These are phyloP conservation scores for Coryphaenoides rupestris DNA, from an alignment of 2,113 vertebrate genomes.

Conservation along the genomic window DNA sequence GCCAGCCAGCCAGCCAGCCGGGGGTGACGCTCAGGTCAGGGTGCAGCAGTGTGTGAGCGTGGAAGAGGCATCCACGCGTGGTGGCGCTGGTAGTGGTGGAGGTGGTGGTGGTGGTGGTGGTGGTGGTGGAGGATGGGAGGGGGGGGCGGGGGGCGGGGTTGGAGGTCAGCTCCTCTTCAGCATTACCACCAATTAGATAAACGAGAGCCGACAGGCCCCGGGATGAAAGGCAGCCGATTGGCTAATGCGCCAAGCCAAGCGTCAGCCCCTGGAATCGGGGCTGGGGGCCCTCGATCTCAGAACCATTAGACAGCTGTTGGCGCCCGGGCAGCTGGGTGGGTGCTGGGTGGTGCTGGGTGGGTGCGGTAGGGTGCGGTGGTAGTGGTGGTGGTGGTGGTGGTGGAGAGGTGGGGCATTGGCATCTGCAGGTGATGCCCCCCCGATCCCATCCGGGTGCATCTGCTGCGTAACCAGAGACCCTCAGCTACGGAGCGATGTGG, in stretches of 20 bases:
- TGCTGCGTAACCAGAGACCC: constrained; percentile 53
- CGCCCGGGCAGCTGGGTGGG: constrained; percentile 45
- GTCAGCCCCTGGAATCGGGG: constrained; percentile 44
- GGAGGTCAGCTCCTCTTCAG: constrained; percentile 67
- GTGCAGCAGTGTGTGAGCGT: constrained; percentile 51
- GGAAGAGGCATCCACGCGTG: too few relatives aligned
- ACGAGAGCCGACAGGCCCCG: constrained; percentile 66
- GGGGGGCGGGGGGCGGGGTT: constrained; percentile 20
- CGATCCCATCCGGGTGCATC: constrained; percentile 39
- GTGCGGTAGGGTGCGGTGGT: too few relatives aligned
- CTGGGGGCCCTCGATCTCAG: constrained; percentile 51
- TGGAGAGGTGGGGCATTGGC: neutral
- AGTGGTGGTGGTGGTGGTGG: too few relatives aligned
- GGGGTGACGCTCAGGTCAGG: constrained; percentile 63
- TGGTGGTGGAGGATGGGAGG: constrained; percentile 25
- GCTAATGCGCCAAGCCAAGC: constrained; percentile 52
- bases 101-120: too few relatives aligned
- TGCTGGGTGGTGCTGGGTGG: constrained; percentile 41
- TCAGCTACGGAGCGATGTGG: neutral
- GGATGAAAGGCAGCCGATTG: constrained; percentile 67
- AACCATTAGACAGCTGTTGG: constrained; percentile 68
- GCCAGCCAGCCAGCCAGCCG: constrained; percentile 32
- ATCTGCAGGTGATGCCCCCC: constrained; percentile 50
- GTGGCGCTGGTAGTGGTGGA: too few relatives aligned
- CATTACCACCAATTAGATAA: constrained; percentile 76